Evolutionary conservation across 1,140 invertebrate genomes (phyloP), one percentile per base, ranked within the genome.

Genomic region (Acyrthosiphon pisum): DNA sequence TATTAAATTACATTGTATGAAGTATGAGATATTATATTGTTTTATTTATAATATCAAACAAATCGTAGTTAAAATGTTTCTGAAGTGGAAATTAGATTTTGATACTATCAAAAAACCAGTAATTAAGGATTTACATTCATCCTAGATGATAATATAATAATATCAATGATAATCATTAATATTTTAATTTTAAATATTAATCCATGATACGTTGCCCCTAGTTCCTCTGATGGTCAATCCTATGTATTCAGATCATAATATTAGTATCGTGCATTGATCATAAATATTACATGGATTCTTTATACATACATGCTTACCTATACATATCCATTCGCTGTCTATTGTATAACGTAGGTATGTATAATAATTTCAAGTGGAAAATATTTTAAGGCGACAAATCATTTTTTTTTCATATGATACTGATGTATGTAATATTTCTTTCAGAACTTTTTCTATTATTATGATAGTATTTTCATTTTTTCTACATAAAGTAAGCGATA

Each of bases 381-480:
- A 53, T 30, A 50, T 53, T 37, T 44, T 8, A 60, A 60, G 22
- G 41, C n/a, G 30, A 90, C 37, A 90, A 90, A 90, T 90, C 35
- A 37, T 60, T 90, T 56, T 90, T 60, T 90, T 41, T 90, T 37
- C 9, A 8, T 56, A 20, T 26, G 41, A 41, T 14, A 50, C 18
- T 23, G n/a, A 30, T 37, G 14, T 23, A 30, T 11, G 9, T 89
- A 53, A 53, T 90, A 60, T 90, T 90, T 60, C 37, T 90, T 90
- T 90, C 14, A 11, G 2, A 37, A 50, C n/a, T 90, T 90, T 90
- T 90, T 60, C 41, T 60, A n/a, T 90, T 90, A 90, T 60, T 56
- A 90, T 60, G 37, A 60, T 60, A 60, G 88, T 60, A n/a, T 60
- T 90, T 60, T 56, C 37, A 41, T 41, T 90, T 90, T 60, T 41